phyloP scores from a whole-genome alignment of 2,888 invertebrate species.

The Acanthopleura granulata region DNA sequence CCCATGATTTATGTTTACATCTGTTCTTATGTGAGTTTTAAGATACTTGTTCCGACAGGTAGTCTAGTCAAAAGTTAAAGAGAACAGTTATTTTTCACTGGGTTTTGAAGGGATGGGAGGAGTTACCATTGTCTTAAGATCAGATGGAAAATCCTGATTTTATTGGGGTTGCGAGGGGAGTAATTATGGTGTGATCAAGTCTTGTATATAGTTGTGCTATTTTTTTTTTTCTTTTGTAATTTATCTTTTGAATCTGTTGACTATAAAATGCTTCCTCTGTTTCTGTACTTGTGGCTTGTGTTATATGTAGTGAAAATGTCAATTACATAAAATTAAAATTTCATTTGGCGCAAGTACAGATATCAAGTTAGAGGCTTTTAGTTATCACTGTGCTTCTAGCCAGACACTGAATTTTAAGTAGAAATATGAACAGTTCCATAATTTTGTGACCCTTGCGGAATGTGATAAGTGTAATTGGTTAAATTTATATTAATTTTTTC shows the following conservation, averaged over 20 bases:
- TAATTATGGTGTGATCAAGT: background rate
- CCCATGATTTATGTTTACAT: conserved; percentile 12
- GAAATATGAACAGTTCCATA: background rate
- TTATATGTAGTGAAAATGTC: too few species aligned
- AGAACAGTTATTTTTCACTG: background rate
- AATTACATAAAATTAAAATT: too few species aligned
- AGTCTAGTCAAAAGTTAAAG: conserved; percentile 16
- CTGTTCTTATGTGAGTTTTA: conserved; percentile 4
- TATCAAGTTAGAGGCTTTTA: background rate
- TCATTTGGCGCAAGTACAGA: background rate
- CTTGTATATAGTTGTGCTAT: conserved; percentile 5
- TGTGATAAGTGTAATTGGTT: too few species aligned
- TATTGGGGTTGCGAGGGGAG: conserved; percentile 5
- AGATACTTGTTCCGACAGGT: conserved; percentile 15
- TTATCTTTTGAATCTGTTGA: background rate
- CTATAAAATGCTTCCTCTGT: background rate
- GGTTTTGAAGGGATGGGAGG: too few species aligned
- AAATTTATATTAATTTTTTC: too few species aligned
- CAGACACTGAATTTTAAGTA: background rate
- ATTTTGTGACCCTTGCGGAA: background rate
- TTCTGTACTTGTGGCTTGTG: too few species aligned
- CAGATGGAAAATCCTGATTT: background rate
- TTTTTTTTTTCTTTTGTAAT: conserved; percentile 6
- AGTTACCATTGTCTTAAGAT: too few species aligned
- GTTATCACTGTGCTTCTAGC: conserved; percentile 5